Base-by-base conservation (phyloP, 2,888 invertebrate species). In the Andrena praecox region DNA sequence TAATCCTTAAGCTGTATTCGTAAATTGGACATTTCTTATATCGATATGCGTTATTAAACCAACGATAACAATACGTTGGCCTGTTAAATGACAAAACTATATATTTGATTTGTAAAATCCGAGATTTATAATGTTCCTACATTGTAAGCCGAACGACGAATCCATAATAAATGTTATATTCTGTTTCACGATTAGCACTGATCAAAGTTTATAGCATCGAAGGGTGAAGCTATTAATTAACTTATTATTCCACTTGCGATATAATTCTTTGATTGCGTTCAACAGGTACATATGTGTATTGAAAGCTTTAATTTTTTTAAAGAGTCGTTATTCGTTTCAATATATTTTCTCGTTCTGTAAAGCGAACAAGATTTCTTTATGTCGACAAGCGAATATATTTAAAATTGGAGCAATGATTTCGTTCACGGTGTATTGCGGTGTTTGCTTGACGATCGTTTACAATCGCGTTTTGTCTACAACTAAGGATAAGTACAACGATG, bases 121-220 rank as follows among this genome's bases (percentile, higher is more conserved):
- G 73, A 81, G 79, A 89, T 84, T 70, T 79, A 80, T 80, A 76
- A 88, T 85, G 88, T 87, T 89, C 87, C 89, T 88, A 89, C 80
- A 81, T 82, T 82, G 66, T 85, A 87, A 87, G 70, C 62, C 63
- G 60, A 72, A 80, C 63, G 67, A 78, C 67, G 79, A 77, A 59
- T 59, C 33, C 50, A 75, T 68, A 79, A 82, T 76, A 77, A 85
- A 79, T 54, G 63, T 66, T 76, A 71, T 31, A 50, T 80, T 66
- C 71, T 68, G 24, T 69, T 86, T 77, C 54, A 42, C 31, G 54
- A 73, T 60, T 33, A 59, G n/a, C 50, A 48, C 8, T 31, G 56
- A 80, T 27, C 60, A 48, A 48, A 60, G n/a, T 42, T 52, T 63
- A 10, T 7, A 33, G 52, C 16, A 59, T 27, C 1, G 8, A 71